Percentiles rank a stretch among this genome's conserved stretches.
Evolutionary conservation across 2,888 invertebrate species (phyloP).

Genomic region (Pycnomerus fuliginosus): DNA sequence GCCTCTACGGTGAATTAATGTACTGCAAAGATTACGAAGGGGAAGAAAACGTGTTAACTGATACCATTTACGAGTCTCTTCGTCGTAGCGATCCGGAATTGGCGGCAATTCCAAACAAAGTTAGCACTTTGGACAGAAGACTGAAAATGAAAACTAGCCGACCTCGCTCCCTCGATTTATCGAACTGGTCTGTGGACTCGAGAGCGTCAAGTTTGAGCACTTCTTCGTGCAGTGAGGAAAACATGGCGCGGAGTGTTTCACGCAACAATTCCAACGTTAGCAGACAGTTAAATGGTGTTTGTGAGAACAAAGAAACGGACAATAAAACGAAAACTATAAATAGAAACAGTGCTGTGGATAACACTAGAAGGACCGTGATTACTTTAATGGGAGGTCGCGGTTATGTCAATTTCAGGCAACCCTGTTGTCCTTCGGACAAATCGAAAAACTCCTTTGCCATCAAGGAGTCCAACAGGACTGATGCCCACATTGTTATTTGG

Average conservation of each 20-base stretch:
- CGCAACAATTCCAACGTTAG: conserved; percentile 76
- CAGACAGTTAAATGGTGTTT: conserved; percentile 56
- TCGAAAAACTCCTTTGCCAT: conserved; percentile 53
- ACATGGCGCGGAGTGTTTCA: conserved; percentile 68
- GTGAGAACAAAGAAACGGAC: conserved; percentile 31
- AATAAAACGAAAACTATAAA: conserved; percentile 38
- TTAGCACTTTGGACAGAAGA: conserved; percentile 77
- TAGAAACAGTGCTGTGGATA: conserved; percentile 37
- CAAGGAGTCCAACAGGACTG: conserved; percentile 74
- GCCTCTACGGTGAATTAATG: conserved; percentile 85
- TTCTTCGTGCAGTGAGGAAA: conserved; percentile 85
- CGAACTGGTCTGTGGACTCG: conserved; percentile 87
- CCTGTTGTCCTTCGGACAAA: conserved; percentile 62
- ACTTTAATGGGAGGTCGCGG: conserved; percentile 87
- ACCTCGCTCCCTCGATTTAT: conserved; percentile 78
- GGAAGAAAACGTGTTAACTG: conserved; percentile 70
- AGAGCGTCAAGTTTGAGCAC: conserved; percentile 78
- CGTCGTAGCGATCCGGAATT: conserved; percentile 82
- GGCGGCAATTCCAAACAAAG: conserved; percentile 79
- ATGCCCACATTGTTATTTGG: conserved; percentile 89
- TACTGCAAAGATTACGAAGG: conserved; percentile 85
- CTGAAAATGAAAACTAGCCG: conserved; percentile 80
- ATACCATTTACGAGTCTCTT: conserved; percentile 73
- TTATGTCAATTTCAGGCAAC: conserved; percentile 82
- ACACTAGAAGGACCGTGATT: conserved; percentile 71